Base-by-base conservation (phyloP, 2,888 invertebrate genomes). In the Alloscopus bannaensis region DNA sequence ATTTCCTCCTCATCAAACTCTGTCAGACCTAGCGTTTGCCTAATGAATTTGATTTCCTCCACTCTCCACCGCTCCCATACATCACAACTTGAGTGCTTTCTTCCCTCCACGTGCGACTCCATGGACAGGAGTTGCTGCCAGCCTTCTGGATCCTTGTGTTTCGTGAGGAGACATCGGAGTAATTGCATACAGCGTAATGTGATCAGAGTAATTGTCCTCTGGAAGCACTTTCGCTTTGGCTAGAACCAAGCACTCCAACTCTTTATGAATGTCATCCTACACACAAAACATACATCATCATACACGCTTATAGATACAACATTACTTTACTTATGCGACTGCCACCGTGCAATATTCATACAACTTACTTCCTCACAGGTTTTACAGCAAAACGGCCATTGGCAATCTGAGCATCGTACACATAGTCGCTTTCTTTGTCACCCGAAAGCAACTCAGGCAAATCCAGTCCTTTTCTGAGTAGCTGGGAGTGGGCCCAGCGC, bases 221-320 rank as follows among this genome's bases (percentile, higher is more conserved):
- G 76, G 76, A n/a, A 76, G 68, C 1, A 76, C 68, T 36, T 76
- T 76, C 3, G 76, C 76, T 62, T 76, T 76, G 2, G 76, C 76
- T 28, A 76, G 36, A 4, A 76, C 62, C 2, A 76, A 28, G 13
- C 76, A 76, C 29, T 76, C 76, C 26, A 68, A 22, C 3, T 76
- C 76, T 20, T 69, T 52, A 62, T 76, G 76, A n/a, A 52, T 20
- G 22, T 76, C 76, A 36, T 76, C 68, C 76, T 76, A 36, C 29
- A 11, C n/a, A 42, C 24, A n/a, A 26, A 65, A 4, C 36, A 68
- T 28, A 2, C 26, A 18, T 50, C 8, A 47, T 26, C n/a, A n/a
- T n/a, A n/a, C n/a, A n/a, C n/a, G n/a, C n/a, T n/a, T n/a, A n/a
- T n/a, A n/a, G n/a, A n/a, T n/a, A n/a, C n/a, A n/a, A n/a, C n/a